These are phyloP conservation scores for Ctenodactylus gundi DNA, from an alignment of 2,113 vertebrate species.

Conservation along the genomic window DNA sequence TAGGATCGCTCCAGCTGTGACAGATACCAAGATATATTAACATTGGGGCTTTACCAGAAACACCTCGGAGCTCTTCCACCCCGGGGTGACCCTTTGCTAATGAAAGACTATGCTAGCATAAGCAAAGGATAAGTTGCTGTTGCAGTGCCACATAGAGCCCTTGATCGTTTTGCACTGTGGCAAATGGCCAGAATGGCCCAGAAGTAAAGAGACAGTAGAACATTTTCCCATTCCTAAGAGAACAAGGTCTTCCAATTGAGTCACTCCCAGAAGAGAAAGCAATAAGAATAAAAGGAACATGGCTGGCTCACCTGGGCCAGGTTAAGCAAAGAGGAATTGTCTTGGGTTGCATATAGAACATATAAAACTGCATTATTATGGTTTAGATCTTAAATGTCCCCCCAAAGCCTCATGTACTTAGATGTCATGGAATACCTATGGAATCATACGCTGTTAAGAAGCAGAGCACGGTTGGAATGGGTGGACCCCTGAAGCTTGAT, in stretches of 20 bases:
- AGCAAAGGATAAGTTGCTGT: conserved; percentile 54
- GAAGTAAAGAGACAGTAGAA: conserved; percentile 55
- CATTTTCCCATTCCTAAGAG: conserved; percentile 59
- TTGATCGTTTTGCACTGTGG: conserved; percentile 45
- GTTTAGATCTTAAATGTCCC: too few relatives aligned
- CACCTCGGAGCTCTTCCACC: neutral
- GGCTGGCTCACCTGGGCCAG: neutral
- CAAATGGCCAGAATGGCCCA: conserved; percentile 69
- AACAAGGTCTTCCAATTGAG: conserved; percentile 73
- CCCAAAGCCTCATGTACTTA: too few relatives aligned
- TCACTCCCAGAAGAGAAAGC: neutral
- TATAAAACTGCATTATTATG: neutral
- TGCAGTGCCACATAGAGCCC: neutral
- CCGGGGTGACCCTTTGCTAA: neutral
- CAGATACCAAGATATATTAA: neutral
- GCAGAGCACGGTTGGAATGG: too few relatives aligned
- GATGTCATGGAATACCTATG: too few relatives aligned
- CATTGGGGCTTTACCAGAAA: neutral
- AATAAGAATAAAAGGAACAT: conserved; percentile 67
- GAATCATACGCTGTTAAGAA: too few relatives aligned
- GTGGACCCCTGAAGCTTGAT: too few relatives aligned
- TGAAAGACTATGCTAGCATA: conserved; percentile 10
- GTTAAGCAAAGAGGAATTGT: neutral
- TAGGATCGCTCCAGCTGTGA: neutral
- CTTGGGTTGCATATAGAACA: neutral